phyloP scores from a whole-genome alignment of 2,113 vertebrate genomes.

The Lophotis ruficrista region DNA sequence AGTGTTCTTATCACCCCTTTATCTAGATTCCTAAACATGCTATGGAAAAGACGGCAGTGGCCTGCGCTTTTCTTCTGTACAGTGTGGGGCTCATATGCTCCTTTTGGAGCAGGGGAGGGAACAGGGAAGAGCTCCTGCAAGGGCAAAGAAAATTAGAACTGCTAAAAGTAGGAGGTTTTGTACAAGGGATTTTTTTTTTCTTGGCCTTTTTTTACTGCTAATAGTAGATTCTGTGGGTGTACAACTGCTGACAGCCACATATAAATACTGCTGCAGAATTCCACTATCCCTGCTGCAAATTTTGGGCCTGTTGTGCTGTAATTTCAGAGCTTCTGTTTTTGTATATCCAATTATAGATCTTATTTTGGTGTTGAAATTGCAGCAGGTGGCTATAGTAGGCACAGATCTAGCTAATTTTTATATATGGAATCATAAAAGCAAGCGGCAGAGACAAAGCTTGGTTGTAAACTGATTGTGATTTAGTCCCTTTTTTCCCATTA shows the following conservation, averaged over 20 bases:
- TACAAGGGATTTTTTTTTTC: not conserved
- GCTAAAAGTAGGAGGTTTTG: not conserved
- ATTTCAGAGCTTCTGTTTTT: conserved; percentile 48
- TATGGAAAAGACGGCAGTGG: conserved; percentile 28
- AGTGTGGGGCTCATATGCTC: not conserved
- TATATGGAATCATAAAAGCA: not conserved
- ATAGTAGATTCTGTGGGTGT: conserved; percentile 35
- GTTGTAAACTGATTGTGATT: conserved; percentile 28
- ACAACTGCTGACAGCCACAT: not conserved
- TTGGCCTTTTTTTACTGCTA: not conserved
- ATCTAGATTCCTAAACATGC: not conserved
- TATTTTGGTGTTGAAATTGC: conserved; percentile 50
- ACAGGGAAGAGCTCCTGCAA: not conserved
- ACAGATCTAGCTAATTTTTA: conserved; percentile 27
- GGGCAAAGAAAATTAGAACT: conserved; percentile 5
- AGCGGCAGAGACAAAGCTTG: conserved; percentile 1
- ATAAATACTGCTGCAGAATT: not conserved
- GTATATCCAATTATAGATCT: conserved; percentile 35
- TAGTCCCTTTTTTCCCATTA: not conserved
- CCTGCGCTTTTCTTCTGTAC: conserved; percentile 30
- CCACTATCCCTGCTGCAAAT: conserved; percentile 5
- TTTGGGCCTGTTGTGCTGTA: not conserved
- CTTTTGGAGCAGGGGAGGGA: not conserved
- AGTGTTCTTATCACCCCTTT: not conserved
- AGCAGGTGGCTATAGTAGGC: conserved; percentile 46